These are phyloP conservation scores for Erpetoichthys calabaricus DNA, from an alignment of 2,797 vertebrate species.

Conservation along the genomic window DNA sequence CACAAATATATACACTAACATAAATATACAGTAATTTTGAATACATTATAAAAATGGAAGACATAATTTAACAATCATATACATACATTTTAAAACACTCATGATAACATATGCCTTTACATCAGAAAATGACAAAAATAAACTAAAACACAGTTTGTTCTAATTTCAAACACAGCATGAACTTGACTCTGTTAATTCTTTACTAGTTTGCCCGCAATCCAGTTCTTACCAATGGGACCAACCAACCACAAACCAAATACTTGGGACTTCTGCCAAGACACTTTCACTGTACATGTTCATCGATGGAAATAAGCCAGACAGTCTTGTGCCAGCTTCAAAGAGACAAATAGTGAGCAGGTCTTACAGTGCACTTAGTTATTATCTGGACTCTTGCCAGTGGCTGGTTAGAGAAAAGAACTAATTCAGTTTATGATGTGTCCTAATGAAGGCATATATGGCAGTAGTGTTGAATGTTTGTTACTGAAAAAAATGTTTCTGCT, in stretches of 20 bases:
- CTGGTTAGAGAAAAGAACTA: background rate
- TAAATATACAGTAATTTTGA: background rate
- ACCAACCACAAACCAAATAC: constrained; percentile 2
- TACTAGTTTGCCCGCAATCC: background rate
- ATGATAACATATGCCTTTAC: background rate
- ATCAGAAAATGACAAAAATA: background rate
- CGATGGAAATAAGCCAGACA: constrained; percentile 1
- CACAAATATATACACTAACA: background rate
- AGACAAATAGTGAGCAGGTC: background rate
- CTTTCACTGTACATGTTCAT: constrained; percentile 4
- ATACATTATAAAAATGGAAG: no score
- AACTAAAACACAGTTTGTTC: constrained; percentile 1
- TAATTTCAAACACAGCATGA: background rate
- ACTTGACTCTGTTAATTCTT: background rate
- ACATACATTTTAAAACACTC: background rate
- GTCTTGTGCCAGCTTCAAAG: constrained; percentile 2
- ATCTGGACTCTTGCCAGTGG: background rate
- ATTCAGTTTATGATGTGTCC: background rate
- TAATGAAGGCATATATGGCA: background rate
- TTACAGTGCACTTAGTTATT: constrained; percentile 2
- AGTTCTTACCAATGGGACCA: constrained; percentile 4
- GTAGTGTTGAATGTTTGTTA: background rate
- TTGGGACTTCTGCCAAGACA: constrained; percentile 5
- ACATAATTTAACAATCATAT: no score
- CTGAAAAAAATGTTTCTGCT: no score